These are phyloP conservation scores for Theretra japonica DNA, from an alignment of 2,888 invertebrate species.

Conservation along the genomic window DNA sequence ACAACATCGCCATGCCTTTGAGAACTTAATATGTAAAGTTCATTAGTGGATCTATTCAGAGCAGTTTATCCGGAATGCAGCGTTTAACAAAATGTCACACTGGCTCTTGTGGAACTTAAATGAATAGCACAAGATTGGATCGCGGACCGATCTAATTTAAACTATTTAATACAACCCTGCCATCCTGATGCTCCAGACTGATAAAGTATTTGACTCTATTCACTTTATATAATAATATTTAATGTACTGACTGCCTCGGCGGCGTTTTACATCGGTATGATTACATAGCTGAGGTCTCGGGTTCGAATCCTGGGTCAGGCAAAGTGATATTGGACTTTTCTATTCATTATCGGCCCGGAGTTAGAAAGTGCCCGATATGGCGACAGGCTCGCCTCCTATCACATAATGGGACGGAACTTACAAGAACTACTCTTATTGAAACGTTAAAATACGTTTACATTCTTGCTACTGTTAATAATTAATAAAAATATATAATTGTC, in stretches of 20 bases:
- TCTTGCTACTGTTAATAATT: too few species aligned
- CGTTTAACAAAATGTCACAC: conserved; percentile 20
- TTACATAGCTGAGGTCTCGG: too few species aligned
- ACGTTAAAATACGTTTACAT: background rate
- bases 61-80: conserved; percentile 20
- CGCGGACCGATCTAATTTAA: background rate
- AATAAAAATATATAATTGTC: too few species aligned
- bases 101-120: conserved; percentile 1
- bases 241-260: too few species aligned
- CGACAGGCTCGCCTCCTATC: too few species aligned
- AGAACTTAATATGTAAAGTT: conserved; percentile 21
- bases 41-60: conserved; percentile 17
- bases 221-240: background rate
- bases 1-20: conserved; percentile 12
- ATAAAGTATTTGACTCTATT: background rate
- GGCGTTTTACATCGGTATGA: too few species aligned
- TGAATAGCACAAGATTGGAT: background rate
- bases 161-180: background rate
- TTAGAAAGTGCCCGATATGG: too few species aligned
- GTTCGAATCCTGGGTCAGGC: too few species aligned
- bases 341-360: too few species aligned
- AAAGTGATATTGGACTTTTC: too few species aligned
- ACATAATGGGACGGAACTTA: too few species aligned
- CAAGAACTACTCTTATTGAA: too few species aligned
- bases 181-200: background rate